phyloP scores from a whole-genome alignment of 2,888 invertebrate genomes.

The Zhengitettix transpicula region DNA sequence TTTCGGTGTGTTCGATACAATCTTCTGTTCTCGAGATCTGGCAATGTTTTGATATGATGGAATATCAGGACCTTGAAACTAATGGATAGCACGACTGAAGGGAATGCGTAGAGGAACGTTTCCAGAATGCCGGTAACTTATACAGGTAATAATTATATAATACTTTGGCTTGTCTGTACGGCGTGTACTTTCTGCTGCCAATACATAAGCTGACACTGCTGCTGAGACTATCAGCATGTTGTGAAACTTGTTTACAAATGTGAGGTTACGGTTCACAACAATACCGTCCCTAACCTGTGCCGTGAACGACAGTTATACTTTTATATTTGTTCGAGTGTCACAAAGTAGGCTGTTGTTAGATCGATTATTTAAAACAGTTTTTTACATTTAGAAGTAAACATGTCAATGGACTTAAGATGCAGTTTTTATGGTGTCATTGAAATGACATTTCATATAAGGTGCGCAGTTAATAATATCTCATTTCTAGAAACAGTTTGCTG shows the following conservation, averaged over 20 bases:
- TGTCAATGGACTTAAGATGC: no score
- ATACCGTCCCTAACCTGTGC: neutral
- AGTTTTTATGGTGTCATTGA: no score
- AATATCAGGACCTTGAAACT: slow-evolving; percentile 12
- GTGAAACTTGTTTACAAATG: neutral
- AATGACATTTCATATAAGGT: no score
- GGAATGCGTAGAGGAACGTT: slow-evolving; percentile 11
- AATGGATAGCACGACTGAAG: slow-evolving; percentile 13
- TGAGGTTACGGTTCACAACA: neutral
- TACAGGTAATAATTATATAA: slow-evolving; percentile 10
- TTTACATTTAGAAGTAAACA: no score
- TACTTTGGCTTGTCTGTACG: neutral
- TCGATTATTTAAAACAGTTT: no score
- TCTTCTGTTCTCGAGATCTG: neutral
- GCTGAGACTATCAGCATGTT: neutral
- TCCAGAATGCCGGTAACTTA: slow-evolving; percentile 14
- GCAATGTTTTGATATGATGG: slow-evolving; percentile 12
- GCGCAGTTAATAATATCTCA: no score
- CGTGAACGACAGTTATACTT: neutral
- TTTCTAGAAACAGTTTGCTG: no score
- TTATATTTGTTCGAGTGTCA: neutral
- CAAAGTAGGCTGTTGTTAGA: neutral
- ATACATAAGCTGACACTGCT: neutral
- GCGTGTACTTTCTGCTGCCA: neutral
- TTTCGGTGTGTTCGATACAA: neutral